phyloP scores from a whole-genome alignment of 1,140 invertebrate species.

The Zaprionus ghesquierei region DNA sequence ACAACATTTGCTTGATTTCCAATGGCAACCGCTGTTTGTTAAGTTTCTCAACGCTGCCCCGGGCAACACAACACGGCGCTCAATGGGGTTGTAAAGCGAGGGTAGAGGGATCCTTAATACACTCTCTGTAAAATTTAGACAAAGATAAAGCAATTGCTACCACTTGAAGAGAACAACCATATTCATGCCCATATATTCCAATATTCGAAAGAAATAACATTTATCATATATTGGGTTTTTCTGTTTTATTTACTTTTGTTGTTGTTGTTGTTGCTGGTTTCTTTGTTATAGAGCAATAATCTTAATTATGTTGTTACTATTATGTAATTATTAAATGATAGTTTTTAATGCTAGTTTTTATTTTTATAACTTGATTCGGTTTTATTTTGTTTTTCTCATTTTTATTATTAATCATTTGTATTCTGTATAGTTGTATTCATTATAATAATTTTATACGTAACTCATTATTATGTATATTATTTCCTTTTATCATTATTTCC shows the following conservation, averaged over 20 bases:
- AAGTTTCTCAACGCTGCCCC: not conserved
- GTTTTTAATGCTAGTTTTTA: constrained; percentile 67
- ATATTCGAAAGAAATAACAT: not conserved
- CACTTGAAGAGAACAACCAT: too few species aligned
- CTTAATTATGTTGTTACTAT: constrained; percentile 46
- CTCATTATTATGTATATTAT: constrained; percentile 54
- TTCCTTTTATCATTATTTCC: constrained; percentile 14
- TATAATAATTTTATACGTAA: constrained; percentile 36
- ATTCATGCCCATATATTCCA: too few species aligned
- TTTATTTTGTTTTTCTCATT: constrained; percentile 7
- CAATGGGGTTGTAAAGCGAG: not conserved
- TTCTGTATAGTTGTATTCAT: constrained; percentile 14
- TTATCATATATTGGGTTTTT: not conserved
- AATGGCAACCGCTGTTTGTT: constrained; percentile 31
- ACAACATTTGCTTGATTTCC: constrained; percentile 6
- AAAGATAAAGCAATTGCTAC: too few species aligned
- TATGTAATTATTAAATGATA: constrained; percentile 68
- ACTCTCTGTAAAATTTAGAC: too few species aligned
- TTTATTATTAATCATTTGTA: constrained; percentile 20
- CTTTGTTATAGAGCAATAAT: constrained; percentile 59
- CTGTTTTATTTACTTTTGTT: constrained; percentile 65
- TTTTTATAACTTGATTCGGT: constrained; percentile 48
- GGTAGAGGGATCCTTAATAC: not conserved
- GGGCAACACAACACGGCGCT: not conserved
- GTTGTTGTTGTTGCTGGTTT: constrained; percentile 46